phyloP scores from a whole-genome alignment of 2,797 vertebrate species.

The Denticeps clupeoides region DNA sequence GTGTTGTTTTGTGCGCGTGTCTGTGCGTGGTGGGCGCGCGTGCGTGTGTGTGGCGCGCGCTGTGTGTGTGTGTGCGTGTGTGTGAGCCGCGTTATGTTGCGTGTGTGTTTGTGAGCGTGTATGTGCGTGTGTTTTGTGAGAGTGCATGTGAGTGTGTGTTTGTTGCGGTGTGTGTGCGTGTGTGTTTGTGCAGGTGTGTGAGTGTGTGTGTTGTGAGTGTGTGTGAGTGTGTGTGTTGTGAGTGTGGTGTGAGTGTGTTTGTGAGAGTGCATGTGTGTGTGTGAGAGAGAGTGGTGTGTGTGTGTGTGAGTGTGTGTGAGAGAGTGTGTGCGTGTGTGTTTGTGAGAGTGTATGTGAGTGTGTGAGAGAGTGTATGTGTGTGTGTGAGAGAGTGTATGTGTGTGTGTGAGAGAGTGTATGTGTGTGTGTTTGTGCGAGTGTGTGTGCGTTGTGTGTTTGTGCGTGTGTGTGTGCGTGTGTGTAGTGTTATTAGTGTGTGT shows the following conservation, averaged over 20 bases:
- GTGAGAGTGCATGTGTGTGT: not conserved
- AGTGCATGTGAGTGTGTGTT: no score
- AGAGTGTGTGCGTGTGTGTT: not conserved
- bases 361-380: not conserved
- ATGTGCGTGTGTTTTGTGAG: constrained; percentile 11
- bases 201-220: not conserved
- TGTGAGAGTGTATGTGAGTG: not conserved
- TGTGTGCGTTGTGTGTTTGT: constrained; percentile 51
- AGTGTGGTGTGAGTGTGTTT: not conserved
- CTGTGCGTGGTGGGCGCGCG: not conserved
- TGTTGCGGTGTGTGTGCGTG: no score
- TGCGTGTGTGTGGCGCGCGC: not conserved
- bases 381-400: no score
- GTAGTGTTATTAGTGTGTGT: not conserved
- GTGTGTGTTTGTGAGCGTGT: not conserved
- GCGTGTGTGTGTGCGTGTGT: constrained; percentile 32
- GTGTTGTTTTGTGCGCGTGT: no score
- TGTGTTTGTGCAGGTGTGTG: not conserved
- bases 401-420: constrained; percentile 39
- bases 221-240: not conserved
- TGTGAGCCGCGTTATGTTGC: no score
- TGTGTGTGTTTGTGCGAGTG: constrained; percentile 51
- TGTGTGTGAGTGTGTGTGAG: no score
- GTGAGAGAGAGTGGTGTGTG: no score
- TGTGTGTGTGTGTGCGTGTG: not conserved